Conservation (phyloP, 2,888 invertebrate species). For the Dioctria rufipes region DNA sequence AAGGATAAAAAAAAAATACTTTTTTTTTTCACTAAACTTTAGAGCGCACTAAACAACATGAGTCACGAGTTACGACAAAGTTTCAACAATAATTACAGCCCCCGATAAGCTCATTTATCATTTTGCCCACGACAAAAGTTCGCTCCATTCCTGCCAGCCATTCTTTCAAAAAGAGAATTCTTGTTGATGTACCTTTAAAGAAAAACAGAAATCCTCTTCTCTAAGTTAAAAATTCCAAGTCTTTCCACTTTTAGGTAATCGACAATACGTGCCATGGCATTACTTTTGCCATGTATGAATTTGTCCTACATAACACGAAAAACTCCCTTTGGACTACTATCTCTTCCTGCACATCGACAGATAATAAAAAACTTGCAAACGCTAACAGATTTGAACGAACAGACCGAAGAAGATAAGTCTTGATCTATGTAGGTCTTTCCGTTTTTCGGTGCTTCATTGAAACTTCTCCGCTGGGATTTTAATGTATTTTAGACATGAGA, state of each 20-base stretch:
- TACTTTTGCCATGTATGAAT: neutral
- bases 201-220: conserved; percentile 4
- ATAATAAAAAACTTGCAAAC: conserved; percentile 2
- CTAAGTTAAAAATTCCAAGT: conserved; percentile 16
- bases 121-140: neutral
- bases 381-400: neutral
- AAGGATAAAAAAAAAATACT: too few species aligned
- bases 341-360: neutral
- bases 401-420: neutral
- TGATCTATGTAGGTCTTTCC: neutral
- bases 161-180: neutral
- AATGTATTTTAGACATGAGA: neutral
- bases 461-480: neutral
- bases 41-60: too few species aligned
- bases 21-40: too few species aligned
- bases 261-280: conserved; percentile 1
- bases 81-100: neutral
- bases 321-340: neutral
- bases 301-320: neutral
- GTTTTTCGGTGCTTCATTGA: neutral
- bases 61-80: too few species aligned
- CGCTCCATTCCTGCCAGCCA: neutral
- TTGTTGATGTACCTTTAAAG: too few species aligned
- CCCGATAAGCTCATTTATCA: neutral
- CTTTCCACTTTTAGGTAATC: conserved; percentile 8